phyloP scores from a whole-genome alignment of 2,113 vertebrate species.

The Tichodroma muraria region DNA sequence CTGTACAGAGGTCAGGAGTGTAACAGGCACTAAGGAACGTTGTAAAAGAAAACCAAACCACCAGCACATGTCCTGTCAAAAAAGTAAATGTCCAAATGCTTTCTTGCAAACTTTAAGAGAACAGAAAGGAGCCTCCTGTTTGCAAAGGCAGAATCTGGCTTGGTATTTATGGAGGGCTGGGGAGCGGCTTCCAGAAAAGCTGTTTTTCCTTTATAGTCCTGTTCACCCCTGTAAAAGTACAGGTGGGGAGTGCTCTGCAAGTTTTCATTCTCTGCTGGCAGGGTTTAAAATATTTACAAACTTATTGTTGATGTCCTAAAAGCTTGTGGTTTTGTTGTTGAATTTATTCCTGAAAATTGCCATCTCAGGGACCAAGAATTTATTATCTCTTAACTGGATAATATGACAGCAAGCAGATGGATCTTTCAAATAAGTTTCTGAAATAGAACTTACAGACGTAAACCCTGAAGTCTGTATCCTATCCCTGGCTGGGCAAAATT shows the following conservation, averaged over 20 bases:
- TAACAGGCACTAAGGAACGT: neutral
- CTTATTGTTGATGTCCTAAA: neutral
- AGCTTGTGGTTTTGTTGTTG: neutral
- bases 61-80: neutral
- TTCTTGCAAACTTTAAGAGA: neutral
- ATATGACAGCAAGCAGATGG: neutral
- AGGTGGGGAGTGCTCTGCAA: neutral
- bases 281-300: neutral
- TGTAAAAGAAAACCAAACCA: neutral
- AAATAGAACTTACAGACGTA: neutral
- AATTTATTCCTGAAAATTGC: neutral
- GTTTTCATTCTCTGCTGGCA: constrained; percentile 1
- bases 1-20: neutral
- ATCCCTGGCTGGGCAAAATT: neutral
- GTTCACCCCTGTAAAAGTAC: constrained; percentile 1
- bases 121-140: neutral
- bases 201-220: neutral
- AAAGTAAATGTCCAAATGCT: neutral
- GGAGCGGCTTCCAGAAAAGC: neutral
- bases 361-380: neutral
- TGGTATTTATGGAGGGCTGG: neutral
- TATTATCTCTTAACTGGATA: neutral
- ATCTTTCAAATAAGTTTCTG: neutral
- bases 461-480: neutral
- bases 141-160: neutral